Base-by-base conservation (phyloP, 2,888 invertebrate genomes). In the Chesias legatella region DNA sequence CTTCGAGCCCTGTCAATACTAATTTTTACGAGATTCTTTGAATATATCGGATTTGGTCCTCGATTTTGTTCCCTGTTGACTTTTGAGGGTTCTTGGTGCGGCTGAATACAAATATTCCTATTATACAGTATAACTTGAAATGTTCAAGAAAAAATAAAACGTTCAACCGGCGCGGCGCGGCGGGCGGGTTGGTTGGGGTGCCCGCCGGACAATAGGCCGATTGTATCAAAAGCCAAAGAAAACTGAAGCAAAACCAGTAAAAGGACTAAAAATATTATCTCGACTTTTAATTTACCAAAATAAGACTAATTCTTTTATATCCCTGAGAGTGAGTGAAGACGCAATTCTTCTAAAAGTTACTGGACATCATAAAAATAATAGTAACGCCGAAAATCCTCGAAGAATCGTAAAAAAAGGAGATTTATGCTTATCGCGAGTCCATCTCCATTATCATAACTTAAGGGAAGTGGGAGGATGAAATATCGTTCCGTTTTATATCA, bases 391-490 rank as follows among this genome's bases (percentile, higher is more conserved):
- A 53, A 53, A 58, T 53, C 49, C 42, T 42, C 44, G 56, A 49
- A 54, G 48, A 60, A 61, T 61, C 48, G 51, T 48, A 48, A 59
- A 65, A 60, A 62, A 67, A 63, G 46, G 51, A 63, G 67, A 70
- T 70, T 67, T 67, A 73, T 64, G 55, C 41, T 54, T 58, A 60
- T 65, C 56, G 52, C 51, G 43, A 58, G 58, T 62, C 58, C 59
- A 56, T 68, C 63, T 56, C 55, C 71, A 73, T 74, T 76, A 74
- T 62, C 68, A 75, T 75, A 74, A 76, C 57, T 75, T 66, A 65
- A 57, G 52, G 58, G 58, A 65, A 73, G 67, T 72, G 67, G 53
- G 37, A 48, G 52, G 52, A 66, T 73, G 68, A 74, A 62, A 63
- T 65, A 68, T 60, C 46, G 53, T 43, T 53, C 45, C 49, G 52